phyloP scores from a whole-genome alignment of 2,797 vertebrate species.

The Ceryle rudis region DNA sequence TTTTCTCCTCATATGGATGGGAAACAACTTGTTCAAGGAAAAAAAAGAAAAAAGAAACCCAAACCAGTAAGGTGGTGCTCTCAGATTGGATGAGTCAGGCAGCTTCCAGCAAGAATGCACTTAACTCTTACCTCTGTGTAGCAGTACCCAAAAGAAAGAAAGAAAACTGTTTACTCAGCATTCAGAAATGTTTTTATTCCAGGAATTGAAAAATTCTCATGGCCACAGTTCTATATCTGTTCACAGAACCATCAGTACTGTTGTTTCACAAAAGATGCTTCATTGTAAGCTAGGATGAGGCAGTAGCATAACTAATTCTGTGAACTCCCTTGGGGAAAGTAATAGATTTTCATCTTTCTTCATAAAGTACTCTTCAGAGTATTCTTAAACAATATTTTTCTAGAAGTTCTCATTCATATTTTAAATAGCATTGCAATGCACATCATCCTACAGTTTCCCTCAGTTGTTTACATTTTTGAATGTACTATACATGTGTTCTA shows the following conservation, averaged over 20 bases:
- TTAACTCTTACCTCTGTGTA: background rate
- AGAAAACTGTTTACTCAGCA: background rate
- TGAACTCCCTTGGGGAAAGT: background rate
- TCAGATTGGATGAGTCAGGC: background rate
- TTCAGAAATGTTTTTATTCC: background rate
- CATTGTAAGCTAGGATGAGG: background rate
- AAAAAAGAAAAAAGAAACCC: background rate
- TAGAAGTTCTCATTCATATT: background rate
- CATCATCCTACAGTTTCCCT: background rate
- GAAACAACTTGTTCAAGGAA: background rate
- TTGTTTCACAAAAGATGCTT: background rate
- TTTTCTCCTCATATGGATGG: background rate
- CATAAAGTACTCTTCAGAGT: background rate
- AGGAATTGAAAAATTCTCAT: background rate
- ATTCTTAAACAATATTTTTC: background rate
- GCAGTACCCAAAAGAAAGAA: background rate
- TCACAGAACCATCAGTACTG: background rate
- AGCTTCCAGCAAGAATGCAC: background rate
- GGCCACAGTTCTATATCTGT: rapidly evolving
- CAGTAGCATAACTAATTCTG: background rate
- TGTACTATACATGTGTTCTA: rapidly evolving
- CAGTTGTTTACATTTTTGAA: background rate
- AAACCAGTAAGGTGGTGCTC: background rate
- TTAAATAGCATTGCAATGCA: background rate
- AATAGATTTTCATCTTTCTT: background rate